These are phyloP conservation scores for Tenthredo distinguenda DNA, from an alignment of 2,888 invertebrate species.

Conservation along the genomic window DNA sequence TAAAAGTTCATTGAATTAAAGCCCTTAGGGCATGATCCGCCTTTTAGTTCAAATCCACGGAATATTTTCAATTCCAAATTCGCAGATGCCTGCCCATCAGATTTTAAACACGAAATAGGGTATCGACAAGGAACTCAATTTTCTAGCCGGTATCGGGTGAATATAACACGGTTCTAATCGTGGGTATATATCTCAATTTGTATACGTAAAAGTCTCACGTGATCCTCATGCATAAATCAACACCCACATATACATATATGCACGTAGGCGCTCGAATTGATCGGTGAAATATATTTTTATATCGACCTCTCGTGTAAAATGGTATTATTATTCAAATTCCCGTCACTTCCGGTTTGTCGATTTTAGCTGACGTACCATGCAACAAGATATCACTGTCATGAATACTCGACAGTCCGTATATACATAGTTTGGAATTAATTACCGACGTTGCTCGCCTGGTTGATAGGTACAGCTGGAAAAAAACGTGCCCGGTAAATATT, in stretches of 20 bases:
- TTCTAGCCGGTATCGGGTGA: not conserved
- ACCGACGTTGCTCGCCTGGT: not conserved
- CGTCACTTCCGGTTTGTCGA: conserved; percentile 49
- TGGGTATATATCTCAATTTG: conserved; percentile 17
- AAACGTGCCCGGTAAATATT: not conserved
- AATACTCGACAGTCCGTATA: conserved; percentile 1
- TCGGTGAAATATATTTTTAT: conserved; percentile 16
- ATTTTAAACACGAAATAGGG: conserved; percentile 1
- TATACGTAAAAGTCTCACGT: not conserved
- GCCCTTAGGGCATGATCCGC: conserved; percentile 18
- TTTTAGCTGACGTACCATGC: conserved; percentile 20
- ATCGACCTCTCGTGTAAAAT: not conserved
- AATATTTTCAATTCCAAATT: not conserved
- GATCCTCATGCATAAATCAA: conserved; percentile 34
- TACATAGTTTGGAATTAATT: conserved; percentile 4
- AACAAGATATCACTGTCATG: conserved; percentile 25
- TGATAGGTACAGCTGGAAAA: not conserved
- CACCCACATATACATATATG: not conserved
- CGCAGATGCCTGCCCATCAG: not conserved
- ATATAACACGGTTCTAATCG: not conserved
- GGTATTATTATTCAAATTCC: conserved; percentile 48
- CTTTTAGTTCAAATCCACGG: not conserved
- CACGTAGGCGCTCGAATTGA: conserved; percentile 8
- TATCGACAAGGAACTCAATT: not conserved
- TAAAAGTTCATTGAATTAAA: conserved; percentile 9